Conservation (phyloP, 35 echinoderm and acorn worm species). For the Heliocidaris erythrogramma region DNA sequence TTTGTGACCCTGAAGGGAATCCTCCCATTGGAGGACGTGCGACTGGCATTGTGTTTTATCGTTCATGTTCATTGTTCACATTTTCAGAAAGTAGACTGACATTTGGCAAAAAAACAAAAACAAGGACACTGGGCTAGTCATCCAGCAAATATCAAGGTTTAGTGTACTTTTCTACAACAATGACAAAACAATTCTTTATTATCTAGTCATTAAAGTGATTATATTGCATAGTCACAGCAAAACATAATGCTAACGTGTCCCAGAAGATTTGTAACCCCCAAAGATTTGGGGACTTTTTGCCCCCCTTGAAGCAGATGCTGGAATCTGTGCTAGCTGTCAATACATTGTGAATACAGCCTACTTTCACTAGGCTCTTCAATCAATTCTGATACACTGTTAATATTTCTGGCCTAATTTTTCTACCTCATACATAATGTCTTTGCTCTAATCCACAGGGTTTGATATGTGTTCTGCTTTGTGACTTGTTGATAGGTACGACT, state of each 20-base stretch:
- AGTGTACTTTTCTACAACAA: background rate
- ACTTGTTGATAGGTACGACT: background rate
- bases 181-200: background rate
- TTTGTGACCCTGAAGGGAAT: background rate
- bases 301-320: background rate
- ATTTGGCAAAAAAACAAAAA: background rate
- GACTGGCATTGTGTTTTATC: background rate
- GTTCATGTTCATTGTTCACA: background rate
- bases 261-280: background rate
- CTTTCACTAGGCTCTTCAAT: background rate
- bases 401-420: slow-evolving; percentile 14
- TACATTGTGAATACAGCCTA: background rate
- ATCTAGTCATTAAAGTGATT: background rate
- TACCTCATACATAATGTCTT: background rate
- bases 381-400: background rate
- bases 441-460: background rate
- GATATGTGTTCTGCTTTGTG: slow-evolving; percentile 9
- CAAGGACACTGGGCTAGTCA: background rate
- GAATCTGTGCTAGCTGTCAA: slow-evolving; percentile 9
- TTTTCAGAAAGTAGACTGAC: background rate
- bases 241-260: background rate
- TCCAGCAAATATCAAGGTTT: background rate
- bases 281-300: background rate
- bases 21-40: background rate
- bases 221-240: background rate